These are phyloP conservation scores for Cotesia vestalis DNA, from an alignment of 1,140 invertebrate genomes.

Conservation along the genomic window DNA sequence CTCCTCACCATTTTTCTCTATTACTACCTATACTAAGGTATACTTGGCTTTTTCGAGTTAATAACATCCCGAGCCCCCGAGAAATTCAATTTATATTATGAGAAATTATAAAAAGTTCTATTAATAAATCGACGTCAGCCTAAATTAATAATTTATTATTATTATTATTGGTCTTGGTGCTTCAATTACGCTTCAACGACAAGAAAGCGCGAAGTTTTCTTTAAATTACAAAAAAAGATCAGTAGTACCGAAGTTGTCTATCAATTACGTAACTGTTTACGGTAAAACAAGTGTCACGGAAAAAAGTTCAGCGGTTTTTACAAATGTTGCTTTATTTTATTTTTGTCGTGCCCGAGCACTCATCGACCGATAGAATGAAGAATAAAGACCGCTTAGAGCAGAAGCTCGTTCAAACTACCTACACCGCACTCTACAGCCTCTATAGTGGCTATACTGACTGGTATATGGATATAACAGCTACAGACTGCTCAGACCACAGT, in stretches of 20 bases:
- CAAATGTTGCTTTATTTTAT: no score
- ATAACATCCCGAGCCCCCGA: conserved; percentile 32
- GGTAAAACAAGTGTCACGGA: conserved; percentile 16
- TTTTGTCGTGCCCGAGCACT: background rate
- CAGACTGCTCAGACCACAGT: conserved; percentile 23
- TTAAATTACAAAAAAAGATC: background rate
- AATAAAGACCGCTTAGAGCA: background rate
- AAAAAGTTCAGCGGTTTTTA: background rate
- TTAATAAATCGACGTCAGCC: background rate
- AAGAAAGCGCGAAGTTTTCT: conserved; percentile 23
- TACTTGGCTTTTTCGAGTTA: conserved; percentile 33
- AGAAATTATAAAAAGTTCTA: conserved; percentile 29
- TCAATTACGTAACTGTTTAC: conserved; percentile 1
- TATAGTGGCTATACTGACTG: no score
- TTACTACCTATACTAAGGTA: no score
- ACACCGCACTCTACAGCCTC: background rate
- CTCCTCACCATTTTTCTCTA: background rate
- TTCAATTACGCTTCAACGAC: background rate
- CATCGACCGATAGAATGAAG: conserved; percentile 9
- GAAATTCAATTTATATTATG: conserved; percentile 33
- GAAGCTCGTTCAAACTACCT: background rate
- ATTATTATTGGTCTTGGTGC: no score
- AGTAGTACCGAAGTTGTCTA: background rate
- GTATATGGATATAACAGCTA: background rate
- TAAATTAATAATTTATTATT: no score